Evolutionary conservation across 2,888 invertebrate species (phyloP).

Genomic region (Anarsia innoxiella): DNA sequence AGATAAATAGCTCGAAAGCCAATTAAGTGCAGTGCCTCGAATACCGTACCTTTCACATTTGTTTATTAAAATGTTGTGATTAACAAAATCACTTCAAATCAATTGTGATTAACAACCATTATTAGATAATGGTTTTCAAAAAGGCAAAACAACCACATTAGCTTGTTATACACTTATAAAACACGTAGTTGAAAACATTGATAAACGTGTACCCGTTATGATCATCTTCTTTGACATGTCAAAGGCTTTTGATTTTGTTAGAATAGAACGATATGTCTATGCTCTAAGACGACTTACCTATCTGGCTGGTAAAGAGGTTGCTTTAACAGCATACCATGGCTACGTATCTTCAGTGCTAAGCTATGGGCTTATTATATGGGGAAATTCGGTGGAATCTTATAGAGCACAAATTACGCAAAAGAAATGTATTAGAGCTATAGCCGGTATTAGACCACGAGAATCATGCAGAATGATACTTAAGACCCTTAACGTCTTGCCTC

Average conservation of each 20-base stretch:
- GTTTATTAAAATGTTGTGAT: too few relatives aligned
- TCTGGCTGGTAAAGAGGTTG: not conserved
- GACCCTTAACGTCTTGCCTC: not conserved
- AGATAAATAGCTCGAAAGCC: too few relatives aligned
- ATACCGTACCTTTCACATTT: too few relatives aligned
- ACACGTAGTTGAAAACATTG: not conserved
- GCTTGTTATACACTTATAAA: not conserved
- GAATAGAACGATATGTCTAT: not conserved
- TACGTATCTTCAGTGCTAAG: not conserved
- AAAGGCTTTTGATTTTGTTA: slow-evolving; percentile 2
- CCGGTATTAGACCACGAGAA: not conserved
- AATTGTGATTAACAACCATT: too few relatives aligned
- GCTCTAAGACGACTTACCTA: not conserved
- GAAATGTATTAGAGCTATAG: not conserved
- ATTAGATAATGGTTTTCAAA: not conserved
- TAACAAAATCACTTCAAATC: too few relatives aligned
- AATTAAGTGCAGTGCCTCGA: too few relatives aligned
- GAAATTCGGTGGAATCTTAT: not conserved
- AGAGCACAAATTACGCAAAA: not conserved
- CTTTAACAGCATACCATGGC: not conserved
- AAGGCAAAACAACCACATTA: not conserved
- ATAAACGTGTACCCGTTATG: not conserved
- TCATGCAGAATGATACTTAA: not conserved
- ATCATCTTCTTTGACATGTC: not conserved
- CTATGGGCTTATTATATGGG: not conserved